A percentile compares a stretch with the other conserved stretches of the same genome.
These are phyloP conservation scores for Callospermophilus lateralis DNA, from an alignment of 2,113 vertebrate genomes.

Conservation along the genomic window DNA sequence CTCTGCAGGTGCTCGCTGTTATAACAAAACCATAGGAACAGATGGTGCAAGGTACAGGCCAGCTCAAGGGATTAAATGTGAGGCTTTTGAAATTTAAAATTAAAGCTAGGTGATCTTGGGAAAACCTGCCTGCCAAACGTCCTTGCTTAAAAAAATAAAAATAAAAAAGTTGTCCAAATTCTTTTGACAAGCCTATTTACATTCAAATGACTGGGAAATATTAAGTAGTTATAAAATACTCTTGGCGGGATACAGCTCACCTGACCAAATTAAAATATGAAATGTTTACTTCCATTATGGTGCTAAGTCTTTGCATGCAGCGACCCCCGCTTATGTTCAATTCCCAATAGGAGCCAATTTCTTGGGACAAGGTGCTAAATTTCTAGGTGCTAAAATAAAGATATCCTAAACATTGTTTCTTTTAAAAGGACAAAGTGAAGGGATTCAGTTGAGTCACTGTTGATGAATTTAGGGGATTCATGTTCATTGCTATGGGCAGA, in stretches of 20 bases:
- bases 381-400: slow-evolving; percentile 67
- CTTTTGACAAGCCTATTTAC: slow-evolving; percentile 86
- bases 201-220: slow-evolving; percentile 88
- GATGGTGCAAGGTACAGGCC: slow-evolving; percentile 91
- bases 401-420: slow-evolving; percentile 39
- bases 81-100: slow-evolving; percentile 93
- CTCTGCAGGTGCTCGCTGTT: slow-evolving; percentile 90
- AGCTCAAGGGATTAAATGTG: slow-evolving; percentile 91
- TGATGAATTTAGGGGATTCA: slow-evolving; percentile 51
- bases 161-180: slow-evolving; percentile 87
- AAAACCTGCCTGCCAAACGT: slow-evolving; percentile 89
- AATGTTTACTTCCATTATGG: slow-evolving; percentile 71
- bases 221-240: slow-evolving; percentile 87
- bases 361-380: slow-evolving; percentile 15
- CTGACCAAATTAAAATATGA: slow-evolving; percentile 73
- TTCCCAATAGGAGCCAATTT: slow-evolving; percentile 57
- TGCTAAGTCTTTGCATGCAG: slow-evolving; percentile 64
- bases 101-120: slow-evolving; percentile 90
- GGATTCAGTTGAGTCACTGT: neutral
- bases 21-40: slow-evolving; percentile 91
- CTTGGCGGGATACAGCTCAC: slow-evolving; percentile 82
- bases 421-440: slow-evolving; percentile 15
- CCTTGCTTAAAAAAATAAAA: slow-evolving; percentile 82
- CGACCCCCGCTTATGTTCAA: slow-evolving; percentile 50
- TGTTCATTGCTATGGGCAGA: neutral